Evolutionary conservation across 2,113 vertebrate genomes (phyloP).

Genomic region (Gymnorhina tibicen): DNA sequence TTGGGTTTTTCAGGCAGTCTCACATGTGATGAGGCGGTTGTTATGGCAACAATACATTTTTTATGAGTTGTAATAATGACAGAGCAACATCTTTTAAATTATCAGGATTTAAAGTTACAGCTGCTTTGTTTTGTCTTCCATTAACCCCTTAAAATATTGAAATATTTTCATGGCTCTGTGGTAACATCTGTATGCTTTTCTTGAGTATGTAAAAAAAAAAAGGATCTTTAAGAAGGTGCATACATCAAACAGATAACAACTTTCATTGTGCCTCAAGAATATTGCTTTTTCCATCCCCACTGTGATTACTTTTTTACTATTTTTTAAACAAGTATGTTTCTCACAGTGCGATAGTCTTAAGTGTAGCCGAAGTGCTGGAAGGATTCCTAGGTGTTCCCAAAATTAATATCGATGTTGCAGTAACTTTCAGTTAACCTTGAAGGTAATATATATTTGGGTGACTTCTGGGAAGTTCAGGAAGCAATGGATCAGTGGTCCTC

Average conservation of each 20-base stretch:
- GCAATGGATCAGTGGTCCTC: neutral
- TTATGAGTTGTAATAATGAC: constrained; percentile 66
- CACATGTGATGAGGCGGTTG: constrained; percentile 43
- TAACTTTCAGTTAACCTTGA: neutral
- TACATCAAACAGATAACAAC: neutral
- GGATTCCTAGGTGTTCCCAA: neutral
- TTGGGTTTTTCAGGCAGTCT: constrained; percentile 26
- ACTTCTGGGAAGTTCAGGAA: neutral
- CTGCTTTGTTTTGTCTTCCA: constrained; percentile 26
- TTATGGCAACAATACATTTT: constrained; percentile 73
- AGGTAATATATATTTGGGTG: neutral
- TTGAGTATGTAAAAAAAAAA: neutral
- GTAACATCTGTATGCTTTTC: neutral
- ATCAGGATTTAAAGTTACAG: constrained; percentile 41
- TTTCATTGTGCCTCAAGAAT: neutral
- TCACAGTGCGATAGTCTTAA: neutral
- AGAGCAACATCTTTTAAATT: constrained; percentile 52
- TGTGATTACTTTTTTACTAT: neutral
- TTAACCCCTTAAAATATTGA: neutral
- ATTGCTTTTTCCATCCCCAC: neutral
- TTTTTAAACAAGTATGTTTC: neutral
- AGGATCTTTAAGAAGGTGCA: neutral
- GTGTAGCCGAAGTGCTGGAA: neutral
- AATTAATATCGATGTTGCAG: neutral
- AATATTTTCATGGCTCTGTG: neutral